A percentile compares a stretch with the other conserved stretches of the same genome.
These are phyloP conservation scores for Suricata suricatta DNA, from an alignment of 2,113 vertebrate genomes.

Conservation along the genomic window DNA sequence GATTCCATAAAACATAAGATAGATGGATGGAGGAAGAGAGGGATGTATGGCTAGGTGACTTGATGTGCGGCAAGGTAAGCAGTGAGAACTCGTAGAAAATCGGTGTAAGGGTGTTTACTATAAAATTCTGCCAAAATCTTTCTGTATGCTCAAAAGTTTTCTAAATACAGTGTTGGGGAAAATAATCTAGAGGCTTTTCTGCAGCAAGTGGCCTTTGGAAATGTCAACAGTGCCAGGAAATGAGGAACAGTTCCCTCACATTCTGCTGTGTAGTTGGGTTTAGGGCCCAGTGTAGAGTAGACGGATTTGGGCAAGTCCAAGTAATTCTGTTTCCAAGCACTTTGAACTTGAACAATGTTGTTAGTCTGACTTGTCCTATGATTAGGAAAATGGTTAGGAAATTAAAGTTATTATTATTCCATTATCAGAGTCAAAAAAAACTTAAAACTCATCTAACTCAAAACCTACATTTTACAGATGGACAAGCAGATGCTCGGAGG, in stretches of 20 bases:
- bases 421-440: not conserved
- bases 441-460: not conserved
- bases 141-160: not conserved
- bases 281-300: not conserved
- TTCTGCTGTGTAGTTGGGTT: not conserved
- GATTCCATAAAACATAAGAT: not conserved
- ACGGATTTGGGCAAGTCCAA: not conserved
- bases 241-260: not conserved
- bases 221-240: not conserved
- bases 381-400: not conserved
- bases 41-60: not conserved
- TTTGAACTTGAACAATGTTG: not conserved
- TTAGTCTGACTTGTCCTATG: not conserved
- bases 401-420: not conserved
- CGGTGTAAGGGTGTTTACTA: not conserved
- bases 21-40: not conserved
- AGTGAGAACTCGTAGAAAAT: not conserved
- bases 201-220: not conserved
- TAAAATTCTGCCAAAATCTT: not conserved
- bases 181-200: not conserved
- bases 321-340: not conserved
- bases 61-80: not conserved
- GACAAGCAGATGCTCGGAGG: not conserved
- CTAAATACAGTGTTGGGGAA: not conserved
- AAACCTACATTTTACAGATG: not conserved